A percentile compares a stretch with the other conserved stretches of the same genome.
phyloP scores from a whole-genome alignment of 2,113 vertebrate species.

The Lampris incognitus region DNA sequence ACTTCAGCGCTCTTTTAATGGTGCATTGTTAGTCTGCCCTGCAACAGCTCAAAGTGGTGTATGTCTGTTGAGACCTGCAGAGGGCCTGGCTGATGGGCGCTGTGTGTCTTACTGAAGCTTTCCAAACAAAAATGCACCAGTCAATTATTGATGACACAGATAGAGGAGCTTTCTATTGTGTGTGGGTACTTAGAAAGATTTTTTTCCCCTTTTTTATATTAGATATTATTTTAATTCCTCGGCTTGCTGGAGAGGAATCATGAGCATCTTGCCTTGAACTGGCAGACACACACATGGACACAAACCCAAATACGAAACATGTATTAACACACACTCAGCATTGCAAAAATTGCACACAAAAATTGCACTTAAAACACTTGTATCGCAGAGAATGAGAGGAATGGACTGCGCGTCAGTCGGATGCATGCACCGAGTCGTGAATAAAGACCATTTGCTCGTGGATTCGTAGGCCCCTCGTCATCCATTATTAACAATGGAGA shows the following conservation, averaged over 20 bases:
- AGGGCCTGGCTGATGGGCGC: slow-evolving; percentile 13
- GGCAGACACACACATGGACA: slow-evolving; percentile 39
- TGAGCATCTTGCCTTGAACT: slow-evolving; percentile 42
- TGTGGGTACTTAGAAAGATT: slow-evolving; percentile 30
- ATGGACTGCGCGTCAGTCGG: slow-evolving; percentile 56
- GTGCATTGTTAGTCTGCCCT: slow-evolving; percentile 55
- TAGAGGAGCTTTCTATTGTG: slow-evolving; percentile 49
- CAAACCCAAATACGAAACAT: slow-evolving; percentile 14
- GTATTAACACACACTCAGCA: slow-evolving; percentile 27
- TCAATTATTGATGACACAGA: slow-evolving; percentile 71
- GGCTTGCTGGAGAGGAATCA: slow-evolving; percentile 37
- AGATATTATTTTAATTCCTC: slow-evolving; percentile 62
- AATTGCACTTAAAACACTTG: slow-evolving; percentile 65
- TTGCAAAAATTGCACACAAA: slow-evolving; percentile 38
- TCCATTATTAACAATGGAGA: slow-evolving; percentile 78
- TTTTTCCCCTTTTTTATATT: slow-evolving; percentile 54
- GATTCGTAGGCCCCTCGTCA: slow-evolving; percentile 74
- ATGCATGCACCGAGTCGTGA: slow-evolving; percentile 73
- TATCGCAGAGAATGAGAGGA: slow-evolving; percentile 55
- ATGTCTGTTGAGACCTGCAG: slow-evolving; percentile 57
- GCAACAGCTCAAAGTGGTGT: slow-evolving; percentile 45
- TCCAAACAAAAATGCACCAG: slow-evolving; percentile 39
- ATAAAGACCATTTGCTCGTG: slow-evolving; percentile 82
- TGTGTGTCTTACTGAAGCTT: slow-evolving; percentile 45
- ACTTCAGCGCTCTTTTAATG: slow-evolving; percentile 43